Conservation (phyloP, 2,113 vertebrate species). For the Oncorhynchus gorbuscha region DNA sequence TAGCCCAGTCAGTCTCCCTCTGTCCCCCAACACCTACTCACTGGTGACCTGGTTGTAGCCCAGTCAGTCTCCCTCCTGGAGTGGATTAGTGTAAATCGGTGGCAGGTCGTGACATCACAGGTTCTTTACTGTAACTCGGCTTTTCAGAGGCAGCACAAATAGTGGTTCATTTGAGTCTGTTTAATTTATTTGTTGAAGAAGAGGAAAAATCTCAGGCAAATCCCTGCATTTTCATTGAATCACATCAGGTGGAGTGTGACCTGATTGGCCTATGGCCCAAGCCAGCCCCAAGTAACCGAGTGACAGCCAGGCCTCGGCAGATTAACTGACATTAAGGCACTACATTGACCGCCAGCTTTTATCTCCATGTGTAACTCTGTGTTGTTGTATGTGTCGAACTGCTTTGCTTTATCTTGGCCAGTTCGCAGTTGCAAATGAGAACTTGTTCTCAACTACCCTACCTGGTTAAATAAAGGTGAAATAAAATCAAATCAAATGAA, state of each 20-base stretch:
- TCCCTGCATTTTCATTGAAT: background rate
- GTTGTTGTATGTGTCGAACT: too few species aligned
- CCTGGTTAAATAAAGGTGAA: too few species aligned
- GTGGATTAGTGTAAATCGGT: constrained; percentile 20
- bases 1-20: background rate
- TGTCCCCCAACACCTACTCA: constrained; percentile 6
- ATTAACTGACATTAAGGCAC: constrained; percentile 23
- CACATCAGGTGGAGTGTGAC: constrained; percentile 2
- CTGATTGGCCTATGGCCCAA: constrained; percentile 15
- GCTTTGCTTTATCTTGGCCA: too few species aligned
- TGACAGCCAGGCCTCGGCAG: background rate
- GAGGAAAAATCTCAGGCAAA: background rate
- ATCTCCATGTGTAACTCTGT: constrained; percentile 2
- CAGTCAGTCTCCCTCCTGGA: background rate
- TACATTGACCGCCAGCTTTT: constrained; percentile 28
- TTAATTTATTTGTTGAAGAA: constrained; percentile 3
- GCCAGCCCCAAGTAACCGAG: background rate
- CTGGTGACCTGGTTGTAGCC: constrained; percentile 6
- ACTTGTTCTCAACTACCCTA: too few species aligned
- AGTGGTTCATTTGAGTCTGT: background rate
- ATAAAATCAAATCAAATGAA: too few species aligned
- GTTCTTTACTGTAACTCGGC: background rate
- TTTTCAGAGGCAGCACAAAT: background rate
- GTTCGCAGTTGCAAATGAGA: too few species aligned
- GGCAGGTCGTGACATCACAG: constrained; percentile 5